Percentiles rank a stretch among this genome's conserved stretches.
Evolutionary conservation across 2,888 invertebrate genomes (phyloP).

Genomic region (Encarsia formosa): DNA sequence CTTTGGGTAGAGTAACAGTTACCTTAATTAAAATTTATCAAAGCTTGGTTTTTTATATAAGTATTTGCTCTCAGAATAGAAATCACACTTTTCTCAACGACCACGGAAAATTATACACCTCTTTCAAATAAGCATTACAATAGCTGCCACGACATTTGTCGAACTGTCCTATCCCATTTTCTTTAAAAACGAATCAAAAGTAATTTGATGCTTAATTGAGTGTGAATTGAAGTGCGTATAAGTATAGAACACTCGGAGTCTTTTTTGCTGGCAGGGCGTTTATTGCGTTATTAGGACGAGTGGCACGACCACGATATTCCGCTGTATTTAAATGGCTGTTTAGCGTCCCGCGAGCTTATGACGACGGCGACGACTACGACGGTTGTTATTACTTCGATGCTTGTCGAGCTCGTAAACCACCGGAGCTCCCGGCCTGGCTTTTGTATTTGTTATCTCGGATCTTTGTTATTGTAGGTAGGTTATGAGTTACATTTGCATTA

Average conservation of each 20-base stretch:
- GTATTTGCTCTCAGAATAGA: too few species aligned
- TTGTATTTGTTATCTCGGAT: slow-evolving; percentile 10
- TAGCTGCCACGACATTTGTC: too few species aligned
- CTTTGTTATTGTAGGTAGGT: slow-evolving; percentile 11
- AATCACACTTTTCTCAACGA: too few species aligned
- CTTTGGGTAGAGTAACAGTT: too few species aligned
- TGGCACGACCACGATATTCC: not conserved
- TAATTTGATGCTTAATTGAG: slow-evolving; percentile 16
- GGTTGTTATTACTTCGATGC: slow-evolving; percentile 20
- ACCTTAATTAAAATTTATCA: too few species aligned
- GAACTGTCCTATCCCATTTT: too few species aligned
- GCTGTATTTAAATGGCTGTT: slow-evolving; percentile 24
- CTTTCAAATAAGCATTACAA: too few species aligned
- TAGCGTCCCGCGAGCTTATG: slow-evolving; percentile 2
- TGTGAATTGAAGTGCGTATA: not conserved
- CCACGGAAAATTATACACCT: too few species aligned
- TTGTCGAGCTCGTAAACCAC: slow-evolving; percentile 18
- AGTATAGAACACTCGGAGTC: not conserved
- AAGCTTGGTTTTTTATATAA: too few species aligned
- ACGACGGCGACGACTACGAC: too few species aligned
- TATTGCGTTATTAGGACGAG: not conserved
- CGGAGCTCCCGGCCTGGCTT: not conserved
- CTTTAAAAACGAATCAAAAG: not conserved
- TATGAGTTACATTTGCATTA: slow-evolving; percentile 21
- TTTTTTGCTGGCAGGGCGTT: not conserved